phyloP scores from a whole-genome alignment of 2,797 vertebrate species.

The Strix occidentalis region DNA sequence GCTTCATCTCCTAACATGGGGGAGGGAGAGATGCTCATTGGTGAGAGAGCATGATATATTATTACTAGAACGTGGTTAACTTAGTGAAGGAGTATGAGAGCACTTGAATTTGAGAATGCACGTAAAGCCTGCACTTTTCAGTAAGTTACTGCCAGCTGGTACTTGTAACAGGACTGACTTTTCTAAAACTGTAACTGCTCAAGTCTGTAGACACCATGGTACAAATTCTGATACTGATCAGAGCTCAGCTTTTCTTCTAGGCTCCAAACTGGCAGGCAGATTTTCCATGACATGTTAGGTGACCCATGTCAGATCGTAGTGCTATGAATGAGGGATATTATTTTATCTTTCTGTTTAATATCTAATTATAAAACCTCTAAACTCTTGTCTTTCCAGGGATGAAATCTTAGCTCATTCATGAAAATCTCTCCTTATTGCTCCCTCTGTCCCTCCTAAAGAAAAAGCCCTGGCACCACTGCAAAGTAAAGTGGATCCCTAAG shows the following conservation, averaged over 20 bases:
- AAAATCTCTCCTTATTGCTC: background rate
- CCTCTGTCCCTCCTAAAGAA: background rate
- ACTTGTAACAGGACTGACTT: background rate
- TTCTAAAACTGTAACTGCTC: background rate
- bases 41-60: background rate
- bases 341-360: background rate
- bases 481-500: background rate
- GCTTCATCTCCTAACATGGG: background rate
- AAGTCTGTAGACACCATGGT: background rate
- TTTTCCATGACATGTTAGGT: background rate
- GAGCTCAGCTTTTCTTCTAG: background rate
- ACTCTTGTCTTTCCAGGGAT: background rate
- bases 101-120: background rate
- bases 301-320: background rate
- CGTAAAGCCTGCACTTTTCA: background rate
- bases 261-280: background rate
- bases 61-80: background rate
- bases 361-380: background rate
- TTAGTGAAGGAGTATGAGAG: background rate
- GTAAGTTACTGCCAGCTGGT: background rate
- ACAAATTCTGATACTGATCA: slow-evolving; percentile 19
- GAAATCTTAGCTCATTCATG: background rate
- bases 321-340: background rate
- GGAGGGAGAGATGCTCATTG: background rate
- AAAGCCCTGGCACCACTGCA: background rate